These are phyloP conservation scores for Gadus macrocephalus DNA, from an alignment of 2,113 vertebrate genomes.

Conservation along the genomic window DNA sequence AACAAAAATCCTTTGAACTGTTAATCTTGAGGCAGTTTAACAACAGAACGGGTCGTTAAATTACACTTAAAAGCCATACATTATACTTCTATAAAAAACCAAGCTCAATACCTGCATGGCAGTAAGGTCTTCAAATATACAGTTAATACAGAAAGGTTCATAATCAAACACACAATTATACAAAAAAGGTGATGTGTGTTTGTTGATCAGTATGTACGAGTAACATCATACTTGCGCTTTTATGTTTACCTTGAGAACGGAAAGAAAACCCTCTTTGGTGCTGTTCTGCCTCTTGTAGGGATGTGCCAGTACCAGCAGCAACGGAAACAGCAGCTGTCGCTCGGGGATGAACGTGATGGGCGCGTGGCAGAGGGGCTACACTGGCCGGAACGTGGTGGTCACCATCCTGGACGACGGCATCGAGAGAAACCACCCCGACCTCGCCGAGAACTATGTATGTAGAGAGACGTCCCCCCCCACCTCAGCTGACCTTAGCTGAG, in stretches of 20 bases:
- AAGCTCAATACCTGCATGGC: no score
- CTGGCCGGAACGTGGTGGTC: conserved; percentile 84
- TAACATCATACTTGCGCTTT: no score
- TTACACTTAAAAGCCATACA: no score
- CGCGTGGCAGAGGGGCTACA: conserved; percentile 90
- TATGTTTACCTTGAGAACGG: background rate
- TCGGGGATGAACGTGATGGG: conserved; percentile 87
- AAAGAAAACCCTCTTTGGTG: no score
- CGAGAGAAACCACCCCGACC: conserved; percentile 89
- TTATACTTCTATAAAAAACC: no score
- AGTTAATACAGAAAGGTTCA: no score
- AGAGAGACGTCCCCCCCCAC: conserved; percentile 38
- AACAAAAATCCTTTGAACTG: no score
- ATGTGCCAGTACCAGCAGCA: conserved; percentile 55
- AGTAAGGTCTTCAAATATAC: no score
- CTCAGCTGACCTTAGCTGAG: no score
- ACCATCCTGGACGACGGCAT: conserved; percentile 93
- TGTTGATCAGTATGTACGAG: background rate
- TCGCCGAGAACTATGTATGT: conserved; percentile 86
- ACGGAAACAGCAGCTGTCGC: conserved; percentile 73
- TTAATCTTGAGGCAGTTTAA: no score
- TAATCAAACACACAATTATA: no score
- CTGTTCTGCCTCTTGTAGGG: conserved; percentile 1
- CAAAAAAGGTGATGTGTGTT: background rate
- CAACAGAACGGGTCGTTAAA: no score